Evolutionary conservation across 2,113 vertebrate genomes (phyloP).

Genomic region (Notechis scutatus): DNA sequence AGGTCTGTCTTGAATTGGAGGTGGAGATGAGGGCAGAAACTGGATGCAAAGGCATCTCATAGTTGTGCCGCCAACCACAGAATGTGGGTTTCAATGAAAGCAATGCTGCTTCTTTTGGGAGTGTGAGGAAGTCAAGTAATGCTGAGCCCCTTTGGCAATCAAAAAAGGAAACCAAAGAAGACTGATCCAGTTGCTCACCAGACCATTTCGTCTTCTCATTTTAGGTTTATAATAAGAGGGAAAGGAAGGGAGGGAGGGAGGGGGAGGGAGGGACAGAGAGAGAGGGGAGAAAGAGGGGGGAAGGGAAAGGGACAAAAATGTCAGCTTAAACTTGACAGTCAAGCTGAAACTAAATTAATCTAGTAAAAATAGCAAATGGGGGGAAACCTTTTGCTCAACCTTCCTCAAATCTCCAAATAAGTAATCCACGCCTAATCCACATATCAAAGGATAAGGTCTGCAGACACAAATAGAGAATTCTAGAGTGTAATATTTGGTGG

Average conservation of each 20-base stretch:
- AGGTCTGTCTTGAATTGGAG: background rate
- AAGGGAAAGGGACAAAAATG: background rate
- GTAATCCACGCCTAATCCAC: background rate
- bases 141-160: too few relatives aligned
- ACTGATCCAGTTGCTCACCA: background rate
- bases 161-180: background rate
- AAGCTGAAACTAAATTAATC: background rate
- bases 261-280: background rate
- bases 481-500: background rate
- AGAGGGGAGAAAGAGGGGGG: background rate
- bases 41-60: background rate
- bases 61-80: background rate
- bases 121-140: background rate
- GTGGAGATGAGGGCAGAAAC: background rate
- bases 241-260: background rate
- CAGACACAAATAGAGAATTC: background rate
- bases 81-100: background rate
- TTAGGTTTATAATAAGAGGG: background rate
- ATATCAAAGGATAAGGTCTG: background rate
- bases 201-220: background rate
- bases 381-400: background rate
- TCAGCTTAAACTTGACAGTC: background rate
- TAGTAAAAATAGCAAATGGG: background rate
- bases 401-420: background rate
- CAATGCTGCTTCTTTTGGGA: background rate